Conservation (phyloP, 2,797 vertebrate genomes). For the Myripristis jacobus region DNA sequence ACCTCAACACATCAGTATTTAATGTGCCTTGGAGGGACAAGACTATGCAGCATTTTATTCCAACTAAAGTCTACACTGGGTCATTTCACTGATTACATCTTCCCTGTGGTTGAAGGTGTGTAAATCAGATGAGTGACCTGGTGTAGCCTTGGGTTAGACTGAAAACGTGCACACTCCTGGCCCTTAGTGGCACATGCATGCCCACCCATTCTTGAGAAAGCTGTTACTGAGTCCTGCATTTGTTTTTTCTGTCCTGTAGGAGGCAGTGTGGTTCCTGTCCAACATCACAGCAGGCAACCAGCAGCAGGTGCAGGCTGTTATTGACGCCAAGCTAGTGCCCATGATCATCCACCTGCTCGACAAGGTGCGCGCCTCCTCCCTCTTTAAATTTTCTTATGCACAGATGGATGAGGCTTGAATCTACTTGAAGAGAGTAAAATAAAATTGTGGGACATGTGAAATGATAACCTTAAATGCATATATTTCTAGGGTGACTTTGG, state of each 20-base stretch:
- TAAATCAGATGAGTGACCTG: too few relatives aligned
- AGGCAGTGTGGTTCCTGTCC: constrained; percentile 99
- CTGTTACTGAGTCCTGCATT: constrained; percentile 19
- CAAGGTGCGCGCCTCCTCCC: constrained; percentile 85
- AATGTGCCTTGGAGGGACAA: too few relatives aligned
- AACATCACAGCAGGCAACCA: constrained; percentile 99
- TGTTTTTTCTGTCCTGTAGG: constrained; percentile 83
- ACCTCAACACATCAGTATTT: not conserved
- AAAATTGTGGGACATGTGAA: not conserved
- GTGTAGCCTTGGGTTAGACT: not conserved
- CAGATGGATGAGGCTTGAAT: fast-evolving
- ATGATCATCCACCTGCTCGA: constrained; percentile 99
- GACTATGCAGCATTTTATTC: too few relatives aligned
- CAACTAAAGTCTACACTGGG: too few relatives aligned
- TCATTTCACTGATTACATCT: too few relatives aligned
- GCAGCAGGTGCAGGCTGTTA: constrained; percentile 99
- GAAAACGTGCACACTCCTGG: not conserved
- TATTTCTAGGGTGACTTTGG: constrained; percentile 94
- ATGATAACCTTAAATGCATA: constrained; percentile 13
- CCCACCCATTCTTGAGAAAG: not conserved
- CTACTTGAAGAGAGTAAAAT: not conserved
- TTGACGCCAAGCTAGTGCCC: constrained; percentile 97
- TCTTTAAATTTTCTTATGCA: not conserved
- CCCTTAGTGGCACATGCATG: not conserved
- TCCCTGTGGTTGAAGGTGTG: too few relatives aligned